Base-by-base conservation (phyloP, 2,888 invertebrate species). In the Euclidia mi region DNA sequence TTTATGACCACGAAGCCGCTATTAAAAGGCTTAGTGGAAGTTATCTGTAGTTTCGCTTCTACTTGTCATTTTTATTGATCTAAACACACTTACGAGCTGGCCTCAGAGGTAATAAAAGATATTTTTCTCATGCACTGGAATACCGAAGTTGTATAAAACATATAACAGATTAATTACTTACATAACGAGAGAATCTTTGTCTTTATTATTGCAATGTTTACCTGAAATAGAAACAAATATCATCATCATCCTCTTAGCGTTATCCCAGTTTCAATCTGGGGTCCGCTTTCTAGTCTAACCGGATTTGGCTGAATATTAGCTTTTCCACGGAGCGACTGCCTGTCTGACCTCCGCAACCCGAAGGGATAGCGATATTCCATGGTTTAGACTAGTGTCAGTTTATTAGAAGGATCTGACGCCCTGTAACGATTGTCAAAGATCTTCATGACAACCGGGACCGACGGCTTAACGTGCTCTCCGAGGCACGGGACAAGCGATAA, bases 31-130 rank as follows among this genome's bases (percentile, higher is more conserved):
- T 74, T 76, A 78, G 78, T 81, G 71, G 79, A 74, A 76, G 64
- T 71, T 76, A 79, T 76, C 72, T 73, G 58, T 68, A 67, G 72
- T 71, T 72, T 79, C 66, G 69, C 71, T 71, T 76, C 81, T 67
- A 81, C 71, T 78, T 80, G 79, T 81, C 75, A 80, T 80, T 81
- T 84, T 81, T 83, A 81, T 85, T 81, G 79, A 81, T 75, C 71
- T 65, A 69, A 75, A 75, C 72, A 73, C 72, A 71, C 73, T 60
- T 65, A 75, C 44, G 48, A 46, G 11, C 51, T 37, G 44, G 47
- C 37, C 37, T 52, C 49, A 12, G 28, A 37, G 42, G 64, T 53
- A 48, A 71, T 68, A 73, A 68, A 72, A 60, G 31, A 49, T 34
- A 17, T 37, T 57, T 59, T 64, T 68, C 57, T 51, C 34, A 50